Evolutionary conservation across 2,113 vertebrate species (phyloP).

Genomic region (Noturus placidus): DNA sequence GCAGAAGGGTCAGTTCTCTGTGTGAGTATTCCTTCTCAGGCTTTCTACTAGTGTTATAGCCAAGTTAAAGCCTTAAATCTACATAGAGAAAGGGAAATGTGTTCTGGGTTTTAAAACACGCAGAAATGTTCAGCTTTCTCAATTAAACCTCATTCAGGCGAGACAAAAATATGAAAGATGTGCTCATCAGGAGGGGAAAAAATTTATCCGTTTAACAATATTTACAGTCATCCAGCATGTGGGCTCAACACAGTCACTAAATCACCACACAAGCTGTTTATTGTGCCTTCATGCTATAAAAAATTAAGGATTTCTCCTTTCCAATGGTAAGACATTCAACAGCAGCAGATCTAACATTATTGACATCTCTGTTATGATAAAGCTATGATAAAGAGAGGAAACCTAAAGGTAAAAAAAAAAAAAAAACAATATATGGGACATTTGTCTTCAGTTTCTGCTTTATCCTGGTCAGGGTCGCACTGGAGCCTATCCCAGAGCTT

Average conservation of each 20-base stretch:
- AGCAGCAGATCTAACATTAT: background rate
- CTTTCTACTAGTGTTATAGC: conserved; percentile 51
- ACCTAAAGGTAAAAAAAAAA: background rate
- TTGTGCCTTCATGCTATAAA: conserved; percentile 10
- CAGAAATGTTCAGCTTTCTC: background rate
- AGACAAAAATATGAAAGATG: background rate
- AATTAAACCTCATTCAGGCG: background rate
- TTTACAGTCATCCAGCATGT: background rate
- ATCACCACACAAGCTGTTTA: conserved; percentile 5
- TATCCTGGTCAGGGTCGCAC: background rate
- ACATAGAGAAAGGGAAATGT: background rate
- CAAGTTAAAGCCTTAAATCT: conserved; percentile 11
- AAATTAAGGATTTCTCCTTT: background rate
- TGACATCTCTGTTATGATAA: background rate
- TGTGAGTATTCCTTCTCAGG: conserved; percentile 58
- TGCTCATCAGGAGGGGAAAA: background rate
- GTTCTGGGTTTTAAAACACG: background rate
- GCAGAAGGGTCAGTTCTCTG: conserved; percentile 60
- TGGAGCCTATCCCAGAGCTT: background rate
- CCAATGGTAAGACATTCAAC: background rate
- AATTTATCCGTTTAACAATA: background rate
- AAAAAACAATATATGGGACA: background rate
- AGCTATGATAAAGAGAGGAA: background rate
- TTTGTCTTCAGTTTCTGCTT: background rate
- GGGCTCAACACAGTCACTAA: conserved; percentile 1